Evolutionary conservation across 2,888 invertebrate species (phyloP).

Genomic region (Alsophila aescularia): DNA sequence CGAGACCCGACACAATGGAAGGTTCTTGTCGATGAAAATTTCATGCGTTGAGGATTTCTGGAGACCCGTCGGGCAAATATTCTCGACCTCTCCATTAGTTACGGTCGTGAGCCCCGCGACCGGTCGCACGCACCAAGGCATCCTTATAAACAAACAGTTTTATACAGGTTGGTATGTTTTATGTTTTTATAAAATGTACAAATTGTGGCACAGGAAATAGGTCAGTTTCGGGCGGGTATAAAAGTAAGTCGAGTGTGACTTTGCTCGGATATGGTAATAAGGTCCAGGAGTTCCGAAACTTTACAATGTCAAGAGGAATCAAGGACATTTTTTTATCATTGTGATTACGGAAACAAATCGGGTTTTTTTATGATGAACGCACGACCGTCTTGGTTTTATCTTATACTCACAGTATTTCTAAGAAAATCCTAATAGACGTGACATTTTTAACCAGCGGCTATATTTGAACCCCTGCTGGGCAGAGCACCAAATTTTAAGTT

Average conservation of each 20-base stretch:
- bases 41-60: conserved; percentile 60
- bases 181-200: conserved; percentile 33
- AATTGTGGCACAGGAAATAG: conserved; percentile 26
- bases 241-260: conserved; percentile 19
- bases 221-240: conserved; percentile 14
- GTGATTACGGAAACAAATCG: neutral
- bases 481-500: conserved; percentile 1
- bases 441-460: neutral
- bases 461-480: neutral
- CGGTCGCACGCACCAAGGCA: conserved; percentile 46
- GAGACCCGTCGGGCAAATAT: conserved; percentile 58
- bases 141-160: conserved; percentile 58
- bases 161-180: conserved; percentile 38
- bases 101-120: conserved; percentile 50
- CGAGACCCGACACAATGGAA: conserved; percentile 45
- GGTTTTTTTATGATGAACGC: neutral
- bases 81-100: conserved; percentile 62
- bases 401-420: neutral
- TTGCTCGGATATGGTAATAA: conserved; percentile 20
- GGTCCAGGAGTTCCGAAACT: conserved; percentile 6
- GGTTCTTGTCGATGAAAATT: conserved; percentile 57
- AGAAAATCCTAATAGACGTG: neutral
- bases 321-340: conserved; percentile 4
- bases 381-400: neutral
- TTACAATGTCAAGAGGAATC: conserved; percentile 4